Percentiles rank a stretch among this genome's conserved stretches.
Conservation (phyloP, 2,113 vertebrate species). For the Herpailurus yagouaroundi region DNA sequence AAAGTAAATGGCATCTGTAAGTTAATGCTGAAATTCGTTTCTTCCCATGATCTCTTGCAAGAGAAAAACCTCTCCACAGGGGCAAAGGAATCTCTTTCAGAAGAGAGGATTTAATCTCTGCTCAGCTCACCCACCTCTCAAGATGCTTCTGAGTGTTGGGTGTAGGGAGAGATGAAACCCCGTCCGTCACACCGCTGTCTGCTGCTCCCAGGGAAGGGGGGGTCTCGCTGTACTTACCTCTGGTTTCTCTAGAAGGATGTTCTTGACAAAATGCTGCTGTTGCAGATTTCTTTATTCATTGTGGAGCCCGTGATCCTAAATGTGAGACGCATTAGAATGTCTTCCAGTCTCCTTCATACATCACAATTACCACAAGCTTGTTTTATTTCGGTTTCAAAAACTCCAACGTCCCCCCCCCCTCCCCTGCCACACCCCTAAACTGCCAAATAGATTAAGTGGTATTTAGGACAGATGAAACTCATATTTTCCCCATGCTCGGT, state of each 20-base stretch:
- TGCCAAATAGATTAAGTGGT: neutral
- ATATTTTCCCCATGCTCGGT: neutral
- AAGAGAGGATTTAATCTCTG: neutral
- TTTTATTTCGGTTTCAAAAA: neutral
- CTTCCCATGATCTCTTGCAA: neutral
- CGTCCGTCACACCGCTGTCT: fast-evolving
- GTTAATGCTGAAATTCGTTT: neutral
- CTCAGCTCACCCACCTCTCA: neutral
- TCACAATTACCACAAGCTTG: neutral
- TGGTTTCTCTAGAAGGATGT: neutral
- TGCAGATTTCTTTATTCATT: neutral
- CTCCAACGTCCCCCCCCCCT: neutral
- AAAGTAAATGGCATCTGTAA: neutral
- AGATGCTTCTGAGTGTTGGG: neutral
- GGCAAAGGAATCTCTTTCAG: neutral
- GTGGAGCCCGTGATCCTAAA: neutral
- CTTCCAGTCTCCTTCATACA: neutral
- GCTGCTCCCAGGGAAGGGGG: neutral
- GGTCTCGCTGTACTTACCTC: neutral
- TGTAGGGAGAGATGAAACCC: fast-evolving
- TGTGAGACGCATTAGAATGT: neutral
- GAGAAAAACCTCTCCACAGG: neutral
- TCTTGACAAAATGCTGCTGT: neutral
- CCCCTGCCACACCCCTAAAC: fast-evolving
- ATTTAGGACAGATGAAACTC: neutral